Evolutionary conservation across 2,797 vertebrate genomes (phyloP), one percentile per base, ranked within the genome.

Genomic region (Cirrhinus mrigala): DNA sequence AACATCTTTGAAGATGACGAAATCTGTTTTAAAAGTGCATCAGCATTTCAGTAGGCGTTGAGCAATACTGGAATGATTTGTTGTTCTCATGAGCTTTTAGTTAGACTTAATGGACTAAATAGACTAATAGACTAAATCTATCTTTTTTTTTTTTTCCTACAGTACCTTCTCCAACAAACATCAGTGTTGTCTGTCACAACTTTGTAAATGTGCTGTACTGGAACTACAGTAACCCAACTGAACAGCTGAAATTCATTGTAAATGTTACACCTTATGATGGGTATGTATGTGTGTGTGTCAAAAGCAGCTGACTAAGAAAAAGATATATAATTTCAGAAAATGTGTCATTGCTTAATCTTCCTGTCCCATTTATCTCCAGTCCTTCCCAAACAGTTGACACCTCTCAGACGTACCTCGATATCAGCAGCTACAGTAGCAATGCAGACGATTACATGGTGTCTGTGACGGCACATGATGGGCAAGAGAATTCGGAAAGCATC

Each of bases 121-220:
- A 54, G 15, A 20, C 7, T 20, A 54, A 20, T 54, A 54, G 3
- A n/a, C 11, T 33, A 14, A 22, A 66, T 14, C 3, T 10, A 22
- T 12, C 3, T 27, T 4, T 3, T 78, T 37, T 82, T n/a, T 44
- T 16, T 87, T 16, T 76, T 22, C 85, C 74, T 54, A 60, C 90
- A 93, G 94, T 94, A 88, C 83, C 75, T 0, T 78, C 90, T 0
- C 92, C 93, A 0, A 80, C 76, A 27, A 92, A 95, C 6, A 24
- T 95, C 50, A 92, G 79, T 0, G 58, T 95, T 0, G 27, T 68
- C 0, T 96, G 95, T 74, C 87, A 16, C 29, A 95, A 94, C 44
- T 62, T 94, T 37, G 0, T 16, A 0, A 93, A 94, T 2, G 0
- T 86, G 0, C 12, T 94, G 1, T 16, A 27, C 33, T 96, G 95